These are phyloP conservation scores for Drosophila mauritiana DNA, from an alignment of 1,140 invertebrate genomes.

Conservation along the genomic window DNA sequence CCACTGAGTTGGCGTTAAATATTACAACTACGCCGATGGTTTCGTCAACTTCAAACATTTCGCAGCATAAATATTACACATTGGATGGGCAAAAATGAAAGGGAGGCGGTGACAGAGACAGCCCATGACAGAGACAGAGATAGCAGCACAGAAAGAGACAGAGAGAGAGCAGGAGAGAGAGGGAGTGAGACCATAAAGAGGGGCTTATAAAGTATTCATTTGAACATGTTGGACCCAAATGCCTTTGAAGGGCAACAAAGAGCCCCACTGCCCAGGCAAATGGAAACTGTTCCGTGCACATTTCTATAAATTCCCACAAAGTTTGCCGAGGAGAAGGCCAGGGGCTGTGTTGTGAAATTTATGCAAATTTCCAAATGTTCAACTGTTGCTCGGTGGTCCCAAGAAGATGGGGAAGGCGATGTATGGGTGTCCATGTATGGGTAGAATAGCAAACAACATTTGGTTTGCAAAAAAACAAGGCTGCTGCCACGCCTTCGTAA, in stretches of 20 bases:
- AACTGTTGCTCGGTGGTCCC: constrained; percentile 60
- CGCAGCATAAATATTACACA: constrained; percentile 53
- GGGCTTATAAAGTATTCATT: constrained; percentile 81
- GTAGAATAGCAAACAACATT: constrained; percentile 37
- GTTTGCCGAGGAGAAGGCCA: background rate
- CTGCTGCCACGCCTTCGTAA: constrained; percentile 3
- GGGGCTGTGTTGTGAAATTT: constrained; percentile 57
- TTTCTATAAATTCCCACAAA: constrained; percentile 71
- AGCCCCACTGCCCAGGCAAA: constrained; percentile 47
- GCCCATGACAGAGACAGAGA: background rate
- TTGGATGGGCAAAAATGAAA: constrained; percentile 2
- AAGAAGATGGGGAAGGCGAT: background rate
- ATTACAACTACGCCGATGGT: constrained; percentile 61
- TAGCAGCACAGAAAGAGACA: background rate
- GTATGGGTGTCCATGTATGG: constrained; percentile 1
- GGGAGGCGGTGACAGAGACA: constrained; percentile 1
- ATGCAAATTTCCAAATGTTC: constrained; percentile 77
- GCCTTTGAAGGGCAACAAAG: constrained; percentile 58
- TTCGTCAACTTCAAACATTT: constrained; percentile 55
- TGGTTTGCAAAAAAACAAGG: background rate
- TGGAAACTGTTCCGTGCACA: constrained; percentile 74
- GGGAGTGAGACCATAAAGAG: constrained; percentile 25
- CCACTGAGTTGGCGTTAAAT: constrained; percentile 56
- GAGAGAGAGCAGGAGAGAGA: constrained; percentile 1
- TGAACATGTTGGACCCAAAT: constrained; percentile 65